These are phyloP conservation scores for Chaunax sp. DNA, from an alignment of 2,797 vertebrate species.

Conservation along the genomic window DNA sequence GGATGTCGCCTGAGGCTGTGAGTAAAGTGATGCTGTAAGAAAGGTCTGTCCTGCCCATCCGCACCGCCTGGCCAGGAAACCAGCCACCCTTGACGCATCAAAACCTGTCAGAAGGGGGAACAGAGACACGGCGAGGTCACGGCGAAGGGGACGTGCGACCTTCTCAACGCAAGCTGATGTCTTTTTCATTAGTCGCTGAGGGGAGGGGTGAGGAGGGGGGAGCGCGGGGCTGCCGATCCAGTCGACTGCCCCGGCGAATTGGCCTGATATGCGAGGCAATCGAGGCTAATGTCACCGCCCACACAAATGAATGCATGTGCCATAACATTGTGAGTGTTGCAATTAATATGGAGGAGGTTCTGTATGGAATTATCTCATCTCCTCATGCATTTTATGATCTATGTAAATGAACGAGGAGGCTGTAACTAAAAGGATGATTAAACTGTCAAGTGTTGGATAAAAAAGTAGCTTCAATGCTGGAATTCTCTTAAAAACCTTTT, in stretches of 20 bases:
- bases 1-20: conserved; percentile 54
- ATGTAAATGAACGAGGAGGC: conserved; percentile 60
- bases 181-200: conserved; percentile 75
- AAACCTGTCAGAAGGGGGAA: conserved; percentile 75
- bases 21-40: conserved; percentile 52
- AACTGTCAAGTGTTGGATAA: conserved; percentile 54
- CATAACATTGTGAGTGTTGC: conserved; percentile 55
- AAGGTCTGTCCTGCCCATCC: conserved; percentile 59
- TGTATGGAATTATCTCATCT: conserved; percentile 63
- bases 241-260: conserved; percentile 63
- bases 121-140: conserved; percentile 63
- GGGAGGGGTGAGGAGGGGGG: conserved; percentile 37
- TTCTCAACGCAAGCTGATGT: conserved; percentile 74
- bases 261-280: conserved; percentile 69
- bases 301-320: conserved; percentile 76
- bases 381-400: conserved; percentile 69
- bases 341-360: conserved; percentile 63
- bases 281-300: conserved; percentile 77
- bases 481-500: conserved; percentile 18
- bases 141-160: conserved; percentile 62
- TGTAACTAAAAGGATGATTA: conserved; percentile 74
- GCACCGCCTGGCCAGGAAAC: conserved; percentile 54
- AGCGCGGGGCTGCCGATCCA: conserved; percentile 32
- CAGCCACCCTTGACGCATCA: conserved; percentile 79
- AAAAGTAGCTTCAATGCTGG: conserved; percentile 43